These are phyloP conservation scores for Pyrrhia umbra DNA, from an alignment of 2,888 invertebrate genomes.

Conservation along the genomic window DNA sequence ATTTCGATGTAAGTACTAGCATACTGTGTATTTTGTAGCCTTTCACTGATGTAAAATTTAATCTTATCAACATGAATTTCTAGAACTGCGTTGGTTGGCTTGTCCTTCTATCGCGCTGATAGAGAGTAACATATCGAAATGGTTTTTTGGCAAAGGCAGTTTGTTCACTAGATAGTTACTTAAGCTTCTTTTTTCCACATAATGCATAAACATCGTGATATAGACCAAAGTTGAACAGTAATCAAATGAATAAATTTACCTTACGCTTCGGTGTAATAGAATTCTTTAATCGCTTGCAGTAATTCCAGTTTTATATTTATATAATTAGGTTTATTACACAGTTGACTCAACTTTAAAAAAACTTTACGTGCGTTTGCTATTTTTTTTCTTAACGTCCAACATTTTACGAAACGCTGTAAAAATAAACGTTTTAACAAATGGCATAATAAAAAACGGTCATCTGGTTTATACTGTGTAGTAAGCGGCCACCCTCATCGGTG, in stretches of 20 bases:
- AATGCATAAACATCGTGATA: no score
- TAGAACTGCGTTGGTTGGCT: no score
- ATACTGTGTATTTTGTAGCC: no score
- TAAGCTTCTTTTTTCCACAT: no score
- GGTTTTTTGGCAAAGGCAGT: no score
- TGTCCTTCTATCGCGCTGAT: no score
- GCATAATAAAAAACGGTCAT: slow-evolving; percentile 49
- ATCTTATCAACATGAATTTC: no score
- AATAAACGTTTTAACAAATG: slow-evolving; percentile 59
- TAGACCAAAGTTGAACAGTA: neutral
- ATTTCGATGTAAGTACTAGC: no score
- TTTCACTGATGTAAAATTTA: no score
- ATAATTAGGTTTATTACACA: slow-evolving; percentile 80
- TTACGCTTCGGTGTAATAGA: slow-evolving; percentile 68
- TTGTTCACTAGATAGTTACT: no score
- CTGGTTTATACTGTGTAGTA: slow-evolving; percentile 40
- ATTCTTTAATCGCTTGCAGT: slow-evolving; percentile 60
- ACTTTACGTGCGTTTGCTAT: slow-evolving; percentile 65
- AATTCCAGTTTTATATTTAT: slow-evolving; percentile 73
- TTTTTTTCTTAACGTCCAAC: slow-evolving; percentile 57
- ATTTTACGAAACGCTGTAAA: slow-evolving; percentile 49
- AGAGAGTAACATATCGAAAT: no score
- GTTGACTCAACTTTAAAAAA: slow-evolving; percentile 66
- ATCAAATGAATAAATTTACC: neutral
- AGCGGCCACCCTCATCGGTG: slow-evolving; percentile 19